A percentile compares a stretch with the other conserved stretches of the same genome.
phyloP scores from a whole-genome alignment of 53 echinoderm and acorn worm species.

The Echinometra lucunter region DNA sequence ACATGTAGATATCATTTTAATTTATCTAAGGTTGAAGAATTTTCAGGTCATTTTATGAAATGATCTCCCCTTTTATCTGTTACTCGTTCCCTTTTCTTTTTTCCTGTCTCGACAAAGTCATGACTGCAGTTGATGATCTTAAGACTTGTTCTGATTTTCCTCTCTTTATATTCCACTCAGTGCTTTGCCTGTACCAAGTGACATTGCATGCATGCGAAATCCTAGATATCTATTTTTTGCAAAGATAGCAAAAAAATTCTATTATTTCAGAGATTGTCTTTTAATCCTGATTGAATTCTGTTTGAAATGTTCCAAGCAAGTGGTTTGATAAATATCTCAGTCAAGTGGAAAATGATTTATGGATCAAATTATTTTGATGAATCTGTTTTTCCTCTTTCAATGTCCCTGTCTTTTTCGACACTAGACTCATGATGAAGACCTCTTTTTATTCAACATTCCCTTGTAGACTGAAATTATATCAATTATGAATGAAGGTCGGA shows the following conservation, averaged over 20 bases:
- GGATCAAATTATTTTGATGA: constrained; percentile 69
- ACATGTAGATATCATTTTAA: not conserved
- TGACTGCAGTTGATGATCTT: no score
- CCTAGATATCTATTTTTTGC: constrained; percentile 13
- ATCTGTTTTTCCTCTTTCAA: constrained; percentile 62
- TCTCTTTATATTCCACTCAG: no score
- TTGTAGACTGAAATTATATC: not conserved
- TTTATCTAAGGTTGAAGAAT: not conserved
- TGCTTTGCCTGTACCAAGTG: no score
- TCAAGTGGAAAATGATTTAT: constrained; percentile 66
- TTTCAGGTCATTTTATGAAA: not conserved
- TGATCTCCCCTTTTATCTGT: not conserved
- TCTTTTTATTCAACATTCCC: not conserved
- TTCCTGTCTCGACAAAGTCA: no score
- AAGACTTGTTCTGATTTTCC: no score
- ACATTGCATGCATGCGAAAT: not conserved
- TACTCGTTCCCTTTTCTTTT: not conserved
- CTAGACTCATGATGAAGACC: constrained; percentile 25
- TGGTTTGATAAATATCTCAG: not conserved
- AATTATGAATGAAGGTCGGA: not conserved
- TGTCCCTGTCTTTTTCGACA: constrained; percentile 20
- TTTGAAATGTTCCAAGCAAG: constrained; percentile 40
- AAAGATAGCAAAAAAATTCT: constrained; percentile 37
- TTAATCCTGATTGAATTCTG: not conserved
- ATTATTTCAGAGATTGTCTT: not conserved